Conservation (phyloP, 2,888 invertebrate species). For the Fragum whitleyi region DNA sequence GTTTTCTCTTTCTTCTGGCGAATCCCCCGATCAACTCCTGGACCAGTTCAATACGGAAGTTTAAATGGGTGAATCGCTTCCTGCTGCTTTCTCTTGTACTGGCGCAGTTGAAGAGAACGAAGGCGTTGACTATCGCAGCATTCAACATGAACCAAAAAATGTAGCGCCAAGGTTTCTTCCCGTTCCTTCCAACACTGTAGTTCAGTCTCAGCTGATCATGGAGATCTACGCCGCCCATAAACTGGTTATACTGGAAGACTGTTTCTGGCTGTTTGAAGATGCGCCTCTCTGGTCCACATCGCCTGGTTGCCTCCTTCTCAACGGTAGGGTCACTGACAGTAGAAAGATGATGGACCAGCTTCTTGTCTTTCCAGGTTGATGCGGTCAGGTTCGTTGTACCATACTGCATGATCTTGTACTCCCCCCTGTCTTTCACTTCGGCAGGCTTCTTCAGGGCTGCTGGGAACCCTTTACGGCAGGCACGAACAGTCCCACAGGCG, state of each 20-base stretch:
- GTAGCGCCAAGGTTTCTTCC: slow-evolving; percentile 41
- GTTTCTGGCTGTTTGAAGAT: background rate
- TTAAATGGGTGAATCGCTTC: background rate
- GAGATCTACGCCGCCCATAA: slow-evolving; percentile 49
- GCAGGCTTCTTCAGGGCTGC: slow-evolving; percentile 38
- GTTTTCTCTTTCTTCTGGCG: slow-evolving; percentile 6
- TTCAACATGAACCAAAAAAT: slow-evolving; percentile 39
- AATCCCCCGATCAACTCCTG: slow-evolving; percentile 9
- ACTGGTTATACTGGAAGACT: slow-evolving; percentile 29
- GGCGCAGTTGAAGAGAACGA: background rate
- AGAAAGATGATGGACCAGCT: slow-evolving; percentile 33
- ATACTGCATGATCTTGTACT: slow-evolving; percentile 37
- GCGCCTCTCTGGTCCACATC: background rate
- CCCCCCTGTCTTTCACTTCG: slow-evolving; percentile 28
- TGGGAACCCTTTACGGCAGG: slow-evolving; percentile 36
- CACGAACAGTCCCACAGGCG: slow-evolving; percentile 42
- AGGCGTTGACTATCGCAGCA: slow-evolving; percentile 42
- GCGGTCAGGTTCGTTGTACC: slow-evolving; percentile 36
- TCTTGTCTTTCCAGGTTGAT: slow-evolving; percentile 38
- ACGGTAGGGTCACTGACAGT: slow-evolving; percentile 43
- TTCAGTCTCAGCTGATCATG: slow-evolving; percentile 37
- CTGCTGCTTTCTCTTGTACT: background rate
- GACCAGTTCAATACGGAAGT: slow-evolving; percentile 28
- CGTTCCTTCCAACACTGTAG: slow-evolving; percentile 36
- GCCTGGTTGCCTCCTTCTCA: background rate